These are phyloP conservation scores for Dromiciops gliroides DNA, from an alignment of 2,113 vertebrate genomes.

Conservation along the genomic window DNA sequence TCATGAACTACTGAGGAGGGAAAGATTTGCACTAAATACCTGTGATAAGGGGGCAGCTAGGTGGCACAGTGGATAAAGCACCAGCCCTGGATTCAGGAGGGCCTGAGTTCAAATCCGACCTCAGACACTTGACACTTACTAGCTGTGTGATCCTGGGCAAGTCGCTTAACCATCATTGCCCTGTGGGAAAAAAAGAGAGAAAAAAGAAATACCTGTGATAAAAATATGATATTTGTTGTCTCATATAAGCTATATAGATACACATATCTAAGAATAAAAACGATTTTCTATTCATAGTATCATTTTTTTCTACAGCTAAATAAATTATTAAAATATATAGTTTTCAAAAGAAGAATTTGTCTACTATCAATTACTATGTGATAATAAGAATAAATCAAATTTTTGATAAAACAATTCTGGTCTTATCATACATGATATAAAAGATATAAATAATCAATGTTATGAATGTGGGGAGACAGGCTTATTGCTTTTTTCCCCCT, in stretches of 20 bases:
- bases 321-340: background rate
- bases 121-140: too few species aligned
- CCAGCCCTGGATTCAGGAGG: too few species aligned
- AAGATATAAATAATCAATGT: background rate
- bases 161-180: too few species aligned
- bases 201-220: background rate
- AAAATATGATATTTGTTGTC: background rate
- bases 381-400: background rate
- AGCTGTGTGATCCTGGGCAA: too few species aligned
- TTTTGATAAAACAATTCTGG: background rate
- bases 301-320: background rate
- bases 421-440: background rate
- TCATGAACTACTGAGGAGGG: too few species aligned
- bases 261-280: background rate
- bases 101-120: too few species aligned
- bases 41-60: too few species aligned
- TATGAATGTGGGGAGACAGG: background rate
- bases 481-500: too few species aligned
- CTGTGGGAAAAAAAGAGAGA: too few species aligned
- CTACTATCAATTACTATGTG: background rate
- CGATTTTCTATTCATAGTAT: background rate
- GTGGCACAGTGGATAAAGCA: too few species aligned
- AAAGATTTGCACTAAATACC: background rate
- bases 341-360: background rate
- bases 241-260: background rate